Percentiles rank a stretch among this genome's conserved stretches.
Conservation (phyloP, 2,113 vertebrate genomes). For the Recurvirostra avosetta region DNA sequence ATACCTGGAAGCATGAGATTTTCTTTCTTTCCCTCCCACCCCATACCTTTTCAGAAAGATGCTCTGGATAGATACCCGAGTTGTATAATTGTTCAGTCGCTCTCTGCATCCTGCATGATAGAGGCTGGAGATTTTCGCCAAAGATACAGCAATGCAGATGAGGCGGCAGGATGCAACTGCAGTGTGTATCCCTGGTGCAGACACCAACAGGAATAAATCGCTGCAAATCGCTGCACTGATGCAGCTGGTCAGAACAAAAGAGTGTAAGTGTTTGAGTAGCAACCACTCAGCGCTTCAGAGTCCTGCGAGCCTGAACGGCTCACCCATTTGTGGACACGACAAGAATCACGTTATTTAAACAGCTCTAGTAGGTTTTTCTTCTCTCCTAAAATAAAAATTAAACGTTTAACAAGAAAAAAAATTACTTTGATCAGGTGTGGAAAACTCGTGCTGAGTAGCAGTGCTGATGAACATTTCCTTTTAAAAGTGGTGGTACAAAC, state of each 20-base stretch:
- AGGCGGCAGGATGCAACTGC: slow-evolving; percentile 35
- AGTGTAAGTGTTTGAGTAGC: not conserved
- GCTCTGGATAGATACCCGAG: not conserved
- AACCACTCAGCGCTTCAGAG: not conserved
- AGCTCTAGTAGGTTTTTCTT: not conserved
- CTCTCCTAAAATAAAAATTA: not conserved
- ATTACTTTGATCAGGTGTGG: not conserved
- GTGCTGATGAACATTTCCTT: not conserved
- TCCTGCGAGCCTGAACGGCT: not conserved
- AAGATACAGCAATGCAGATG: not conserved
- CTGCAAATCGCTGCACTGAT: not conserved
- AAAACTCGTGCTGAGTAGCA: not conserved
- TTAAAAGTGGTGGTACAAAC: not conserved
- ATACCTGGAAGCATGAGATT: not conserved
- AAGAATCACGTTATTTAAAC: not conserved
- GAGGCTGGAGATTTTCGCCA: not conserved
- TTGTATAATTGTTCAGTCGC: not conserved
- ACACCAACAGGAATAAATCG: not conserved
- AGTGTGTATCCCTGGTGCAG: not conserved
- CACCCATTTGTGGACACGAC: not conserved
- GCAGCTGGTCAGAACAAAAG: not conserved
- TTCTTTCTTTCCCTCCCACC: fast-evolving
- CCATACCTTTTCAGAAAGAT: not conserved
- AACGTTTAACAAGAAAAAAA: not conserved
- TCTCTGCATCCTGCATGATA: not conserved